A percentile compares a stretch with the other conserved stretches of the same genome.
Conservation (phyloP, 2,113 vertebrate species). For the Tricholaema leucomelas region DNA sequence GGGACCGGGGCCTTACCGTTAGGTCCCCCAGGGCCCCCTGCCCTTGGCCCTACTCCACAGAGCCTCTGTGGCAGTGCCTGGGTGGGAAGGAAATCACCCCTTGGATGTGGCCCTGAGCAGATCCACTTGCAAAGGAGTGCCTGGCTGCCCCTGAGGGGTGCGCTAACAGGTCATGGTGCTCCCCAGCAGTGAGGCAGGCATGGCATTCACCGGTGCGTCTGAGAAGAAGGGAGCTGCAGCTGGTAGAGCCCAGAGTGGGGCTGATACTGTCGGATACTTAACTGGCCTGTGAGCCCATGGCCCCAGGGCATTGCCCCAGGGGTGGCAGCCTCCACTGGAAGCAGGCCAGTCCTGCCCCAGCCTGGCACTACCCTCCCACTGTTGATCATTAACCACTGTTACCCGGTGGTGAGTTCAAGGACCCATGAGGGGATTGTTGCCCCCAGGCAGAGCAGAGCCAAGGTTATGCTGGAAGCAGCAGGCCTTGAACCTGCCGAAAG, state of each 20-base stretch:
- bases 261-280: neutral
- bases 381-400: constrained; percentile 51
- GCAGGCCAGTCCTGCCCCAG: neutral
- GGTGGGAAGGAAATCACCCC: neutral
- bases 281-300: neutral
- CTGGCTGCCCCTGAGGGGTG: neutral
- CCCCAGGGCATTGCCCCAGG: neutral
- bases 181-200: neutral
- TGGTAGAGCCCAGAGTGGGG: neutral
- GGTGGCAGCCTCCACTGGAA: neutral
- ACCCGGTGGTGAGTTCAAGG: neutral
- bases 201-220: neutral
- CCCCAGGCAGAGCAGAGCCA: neutral
- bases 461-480: neutral
- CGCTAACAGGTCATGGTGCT: accelerated
- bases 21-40: neutral
- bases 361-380: neutral
- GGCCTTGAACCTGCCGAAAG: neutral
- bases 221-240: neutral
- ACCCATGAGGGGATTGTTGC: neutral
- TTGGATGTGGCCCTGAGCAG: neutral
- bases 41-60: neutral
- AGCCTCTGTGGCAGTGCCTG: neutral
- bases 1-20: neutral
- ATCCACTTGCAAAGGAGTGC: neutral